A percentile compares a stretch with the other conserved stretches of the same genome.
Conservation (phyloP, 2,888 invertebrate genomes). For the Yponomeuta plumbellus region DNA sequence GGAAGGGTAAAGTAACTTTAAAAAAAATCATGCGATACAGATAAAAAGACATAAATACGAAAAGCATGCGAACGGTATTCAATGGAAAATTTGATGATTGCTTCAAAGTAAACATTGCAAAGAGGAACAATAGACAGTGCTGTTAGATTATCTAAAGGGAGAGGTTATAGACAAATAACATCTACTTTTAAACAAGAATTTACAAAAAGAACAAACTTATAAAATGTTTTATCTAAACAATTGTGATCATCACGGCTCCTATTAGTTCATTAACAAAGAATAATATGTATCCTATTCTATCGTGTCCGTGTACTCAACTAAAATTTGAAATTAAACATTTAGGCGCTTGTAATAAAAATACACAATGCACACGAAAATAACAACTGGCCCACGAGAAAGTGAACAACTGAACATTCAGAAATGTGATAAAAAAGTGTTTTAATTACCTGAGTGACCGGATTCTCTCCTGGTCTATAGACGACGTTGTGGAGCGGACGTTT, state of each 20-base stretch:
- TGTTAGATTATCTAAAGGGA: not conserved
- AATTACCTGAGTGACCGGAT: slow-evolving; percentile 92
- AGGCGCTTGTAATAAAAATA: not conserved
- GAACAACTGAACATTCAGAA: slow-evolving; percentile 9
- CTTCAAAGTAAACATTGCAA: slow-evolving; percentile 69
- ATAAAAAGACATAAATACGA: not conserved
- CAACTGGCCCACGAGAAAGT: not conserved
- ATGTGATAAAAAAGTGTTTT: not conserved
- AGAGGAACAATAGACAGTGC: slow-evolving; percentile 48
- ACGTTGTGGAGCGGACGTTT: slow-evolving; percentile 93
- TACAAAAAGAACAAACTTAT: not conserved
- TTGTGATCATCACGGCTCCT: not conserved
- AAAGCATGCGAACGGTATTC: not conserved
- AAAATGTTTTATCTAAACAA: not conserved
- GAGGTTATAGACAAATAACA: not conserved
- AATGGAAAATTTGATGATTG: not conserved
- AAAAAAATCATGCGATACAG: not conserved
- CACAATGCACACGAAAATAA: not conserved
- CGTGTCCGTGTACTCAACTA: not conserved
- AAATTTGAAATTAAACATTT: not conserved
- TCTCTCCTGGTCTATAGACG: slow-evolving; percentile 92
- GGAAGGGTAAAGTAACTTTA: not conserved
- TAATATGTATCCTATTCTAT: not conserved
- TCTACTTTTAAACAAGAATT: not conserved
- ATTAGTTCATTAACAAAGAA: not conserved